phyloP scores from a whole-genome alignment of 2,113 vertebrate species.

The Chamaea fasciata region DNA sequence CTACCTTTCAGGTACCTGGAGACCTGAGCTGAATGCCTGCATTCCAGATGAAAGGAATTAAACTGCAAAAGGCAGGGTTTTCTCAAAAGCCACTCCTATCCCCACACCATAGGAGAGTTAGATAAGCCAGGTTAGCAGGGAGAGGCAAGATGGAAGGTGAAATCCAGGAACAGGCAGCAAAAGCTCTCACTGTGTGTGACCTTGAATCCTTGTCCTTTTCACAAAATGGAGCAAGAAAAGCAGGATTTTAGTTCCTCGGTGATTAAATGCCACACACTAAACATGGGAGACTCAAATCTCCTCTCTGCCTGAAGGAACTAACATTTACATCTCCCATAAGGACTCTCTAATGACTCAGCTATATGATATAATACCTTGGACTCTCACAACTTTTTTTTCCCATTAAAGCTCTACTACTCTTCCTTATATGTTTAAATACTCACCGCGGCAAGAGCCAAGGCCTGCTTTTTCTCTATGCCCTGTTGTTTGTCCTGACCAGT shows the following conservation, averaged over 20 bases:
- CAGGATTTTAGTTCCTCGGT: background rate
- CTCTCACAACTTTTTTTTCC: background rate
- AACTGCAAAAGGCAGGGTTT: background rate
- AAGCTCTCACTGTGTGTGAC: background rate
- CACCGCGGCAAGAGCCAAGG: background rate
- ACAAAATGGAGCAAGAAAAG: background rate
- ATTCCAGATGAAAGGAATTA: background rate
- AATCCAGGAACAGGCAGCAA: background rate
- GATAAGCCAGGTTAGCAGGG: background rate
- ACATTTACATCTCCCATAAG: slow-evolving; percentile 36
- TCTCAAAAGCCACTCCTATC: background rate
- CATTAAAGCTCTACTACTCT: background rate
- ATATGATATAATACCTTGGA: slow-evolving; percentile 8
- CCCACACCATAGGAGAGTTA: background rate
- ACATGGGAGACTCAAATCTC: slow-evolving; percentile 19
- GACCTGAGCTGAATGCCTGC: background rate
- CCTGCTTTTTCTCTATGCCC: background rate
- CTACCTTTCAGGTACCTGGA: background rate
- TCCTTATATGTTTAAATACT: background rate
- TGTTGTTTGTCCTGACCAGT: background rate
- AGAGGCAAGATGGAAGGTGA: background rate
- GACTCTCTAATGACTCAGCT: slow-evolving; percentile 46
- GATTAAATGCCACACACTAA: background rate
- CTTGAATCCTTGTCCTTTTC: background rate
- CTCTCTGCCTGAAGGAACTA: slow-evolving; percentile 16